Base-by-base conservation (phyloP, 2,888 invertebrate genomes). In the Drosophila eohydei region DNA sequence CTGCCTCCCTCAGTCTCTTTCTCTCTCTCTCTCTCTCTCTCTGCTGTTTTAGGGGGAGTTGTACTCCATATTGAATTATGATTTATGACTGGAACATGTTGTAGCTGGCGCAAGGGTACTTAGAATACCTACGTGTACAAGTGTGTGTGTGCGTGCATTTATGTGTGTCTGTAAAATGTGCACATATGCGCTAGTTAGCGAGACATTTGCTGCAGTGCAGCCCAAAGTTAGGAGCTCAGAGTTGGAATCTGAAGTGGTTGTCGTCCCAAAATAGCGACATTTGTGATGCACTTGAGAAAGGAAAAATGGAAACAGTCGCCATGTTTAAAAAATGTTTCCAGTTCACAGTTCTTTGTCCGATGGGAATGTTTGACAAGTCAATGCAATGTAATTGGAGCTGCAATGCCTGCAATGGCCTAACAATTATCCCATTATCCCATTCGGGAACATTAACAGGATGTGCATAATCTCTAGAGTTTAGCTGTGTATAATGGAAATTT, bases 41-140 rank as follows among this genome's bases (percentile, higher is more conserved):
- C 26, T 55, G 40, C 38, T 16, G 28, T 46, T 34, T 65, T 54
- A 16, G 71, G 66, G 77, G 63, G 74, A 69, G 62, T 71, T 70
- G 62, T 74, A 89, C 85, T 89, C 87, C 90, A 89, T 89, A 90
- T 89, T 89, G 90, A 80, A 83, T 85, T 88, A 85, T 89, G 88
- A 89, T 89, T 89, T 90, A 89, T 89, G 82, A 74, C 75, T 70
- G 71, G 62, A 81, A 87, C 89, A 89, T 88, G 88, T 79, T 86
- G 82, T 78, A 80, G 66, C 67, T 59, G 73, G 71, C 78, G 74
- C 77, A 86, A 80, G 80, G 81, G 86, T 88, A 86, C 88, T 88
- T 88, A 78, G 60, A 59, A 61, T 60, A 69, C 60, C 55, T 67
- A 55, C 65, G 61, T 60, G 58, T 52, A 9, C 30, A 52, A 52